A percentile compares a stretch with the other conserved stretches of the same genome.
Evolutionary conservation across 2,888 invertebrate species (phyloP).

Genomic region (Pseudococcus viburni): DNA sequence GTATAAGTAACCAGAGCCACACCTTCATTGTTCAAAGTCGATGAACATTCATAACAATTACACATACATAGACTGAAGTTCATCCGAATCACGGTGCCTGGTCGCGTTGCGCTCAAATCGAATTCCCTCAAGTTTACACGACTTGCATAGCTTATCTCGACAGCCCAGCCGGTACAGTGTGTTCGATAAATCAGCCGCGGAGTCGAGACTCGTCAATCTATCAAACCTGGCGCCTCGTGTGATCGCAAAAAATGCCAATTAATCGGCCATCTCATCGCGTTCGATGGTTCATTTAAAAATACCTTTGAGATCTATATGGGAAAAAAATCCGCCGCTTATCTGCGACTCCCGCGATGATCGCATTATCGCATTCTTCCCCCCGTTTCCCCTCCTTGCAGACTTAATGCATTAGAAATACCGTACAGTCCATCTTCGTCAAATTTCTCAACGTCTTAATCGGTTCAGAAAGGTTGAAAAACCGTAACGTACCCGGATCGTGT

Average conservation of each 20-base stretch:
- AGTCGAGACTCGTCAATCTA: neutral
- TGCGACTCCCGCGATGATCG: neutral
- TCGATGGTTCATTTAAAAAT: slow-evolving; percentile 13
- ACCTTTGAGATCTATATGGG: neutral
- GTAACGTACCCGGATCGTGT: neutral
- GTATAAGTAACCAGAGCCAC: slow-evolving; percentile 33
- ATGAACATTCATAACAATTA: slow-evolving; percentile 51
- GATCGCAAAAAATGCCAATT: slow-evolving; percentile 4
- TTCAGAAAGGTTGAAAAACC: neutral
- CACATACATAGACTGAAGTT: neutral
- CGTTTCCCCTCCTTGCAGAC: neutral
- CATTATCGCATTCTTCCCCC: neutral
- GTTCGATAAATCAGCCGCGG: neutral
- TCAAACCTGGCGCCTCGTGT: neutral
- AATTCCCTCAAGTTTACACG: slow-evolving; percentile 22
- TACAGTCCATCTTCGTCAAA: slow-evolving; percentile 14
- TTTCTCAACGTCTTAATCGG: neutral
- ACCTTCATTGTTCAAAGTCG: slow-evolving; percentile 54
- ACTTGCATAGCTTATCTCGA: slow-evolving; percentile 9
- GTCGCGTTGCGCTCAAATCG: slow-evolving; percentile 8
- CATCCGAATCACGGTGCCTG: neutral
- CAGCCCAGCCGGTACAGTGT: neutral
- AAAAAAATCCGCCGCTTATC: neutral
- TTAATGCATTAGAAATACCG: neutral
- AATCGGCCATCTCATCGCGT: neutral